A percentile compares a stretch with the other conserved stretches of the same genome.
These are phyloP conservation scores for Montipora cactus DNA, from an alignment of 64 coral and sea anemone genomes.

Conservation along the genomic window DNA sequence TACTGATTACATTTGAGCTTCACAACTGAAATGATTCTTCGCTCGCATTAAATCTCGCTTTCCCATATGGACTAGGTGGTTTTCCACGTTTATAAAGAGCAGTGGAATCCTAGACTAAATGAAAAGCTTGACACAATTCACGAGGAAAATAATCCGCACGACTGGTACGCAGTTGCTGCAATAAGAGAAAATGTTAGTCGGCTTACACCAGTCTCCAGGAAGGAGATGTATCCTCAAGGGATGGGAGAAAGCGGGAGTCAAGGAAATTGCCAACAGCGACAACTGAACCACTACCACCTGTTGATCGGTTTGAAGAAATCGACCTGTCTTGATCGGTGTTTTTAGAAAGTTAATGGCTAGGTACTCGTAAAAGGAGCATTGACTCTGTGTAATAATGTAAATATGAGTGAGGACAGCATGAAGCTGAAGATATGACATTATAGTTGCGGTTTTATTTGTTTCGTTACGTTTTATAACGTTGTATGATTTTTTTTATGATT, in stretches of 20 bases:
- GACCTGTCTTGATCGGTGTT: slow-evolving; percentile 75
- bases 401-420: slow-evolving; percentile 78
- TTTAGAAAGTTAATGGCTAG: slow-evolving; percentile 82
- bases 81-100: too few relatives aligned
- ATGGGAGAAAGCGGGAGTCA: slow-evolving; percentile 81
- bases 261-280: slow-evolving; percentile 77
- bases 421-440: slow-evolving; percentile 73
- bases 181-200: too few relatives aligned
- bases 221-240: slow-evolving; percentile 79
- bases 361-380: slow-evolving; percentile 55
- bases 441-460: slow-evolving; percentile 27
- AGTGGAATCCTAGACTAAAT: too few relatives aligned
- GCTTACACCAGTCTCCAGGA: neutral
- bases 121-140: too few relatives aligned
- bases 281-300: slow-evolving; percentile 71
- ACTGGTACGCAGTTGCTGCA: too few relatives aligned
- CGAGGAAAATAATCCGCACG: too few relatives aligned
- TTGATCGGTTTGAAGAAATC: slow-evolving; percentile 92
- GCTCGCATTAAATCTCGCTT: too few relatives aligned
- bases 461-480: slow-evolving; percentile 66
- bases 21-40: too few relatives aligned
- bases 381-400: slow-evolving; percentile 77
- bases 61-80: too few relatives aligned
- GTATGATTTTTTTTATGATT: slow-evolving; percentile 49
- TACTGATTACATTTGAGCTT: too few relatives aligned